phyloP scores from a whole-genome alignment of 92 coral and sea anemone species.

The Desmophyllum pertusum region DNA sequence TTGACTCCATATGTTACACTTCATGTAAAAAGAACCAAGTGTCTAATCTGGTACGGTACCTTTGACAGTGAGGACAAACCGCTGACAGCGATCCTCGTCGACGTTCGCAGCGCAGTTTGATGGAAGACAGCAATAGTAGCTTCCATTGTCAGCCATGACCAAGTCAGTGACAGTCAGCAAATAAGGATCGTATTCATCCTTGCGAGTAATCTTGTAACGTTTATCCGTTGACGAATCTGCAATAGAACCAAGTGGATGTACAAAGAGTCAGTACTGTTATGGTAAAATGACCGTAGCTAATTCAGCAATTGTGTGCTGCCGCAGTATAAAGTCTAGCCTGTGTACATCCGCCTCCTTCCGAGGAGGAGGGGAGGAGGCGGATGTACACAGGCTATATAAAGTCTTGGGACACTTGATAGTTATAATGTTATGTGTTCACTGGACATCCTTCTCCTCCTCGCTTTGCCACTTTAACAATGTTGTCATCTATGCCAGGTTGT shows the following conservation, averaged over 20 bases:
- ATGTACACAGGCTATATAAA: too few relatives aligned
- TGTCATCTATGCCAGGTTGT: too few relatives aligned
- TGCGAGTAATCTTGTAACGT: conserved; percentile 10
- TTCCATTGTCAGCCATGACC: conserved; percentile 4
- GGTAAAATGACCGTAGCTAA: background rate
- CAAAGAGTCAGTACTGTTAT: background rate
- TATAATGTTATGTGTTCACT: too few relatives aligned
- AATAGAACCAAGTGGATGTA: background rate
- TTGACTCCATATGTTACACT: too few relatives aligned
- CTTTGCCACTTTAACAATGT: too few relatives aligned
- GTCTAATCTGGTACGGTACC: too few relatives aligned
- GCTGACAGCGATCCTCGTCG: conserved; percentile 18
- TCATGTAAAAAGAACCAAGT: too few relatives aligned
- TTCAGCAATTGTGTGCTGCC: background rate
- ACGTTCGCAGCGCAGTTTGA: conserved; percentile 3
- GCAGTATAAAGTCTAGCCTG: too few relatives aligned
- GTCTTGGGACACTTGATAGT: too few relatives aligned
- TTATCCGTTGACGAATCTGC: conserved; percentile 16
- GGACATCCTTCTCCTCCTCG: too few relatives aligned
- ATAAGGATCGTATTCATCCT: background rate
- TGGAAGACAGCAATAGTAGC: conserved; percentile 31
- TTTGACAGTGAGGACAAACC: background rate
- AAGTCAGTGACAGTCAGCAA: conserved; percentile 4
- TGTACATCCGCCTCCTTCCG: too few relatives aligned
- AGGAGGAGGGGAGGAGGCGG: too few relatives aligned